Evolutionary conservation across 2,797 vertebrate genomes (phyloP).

Genomic region (Fratercula arctica): DNA sequence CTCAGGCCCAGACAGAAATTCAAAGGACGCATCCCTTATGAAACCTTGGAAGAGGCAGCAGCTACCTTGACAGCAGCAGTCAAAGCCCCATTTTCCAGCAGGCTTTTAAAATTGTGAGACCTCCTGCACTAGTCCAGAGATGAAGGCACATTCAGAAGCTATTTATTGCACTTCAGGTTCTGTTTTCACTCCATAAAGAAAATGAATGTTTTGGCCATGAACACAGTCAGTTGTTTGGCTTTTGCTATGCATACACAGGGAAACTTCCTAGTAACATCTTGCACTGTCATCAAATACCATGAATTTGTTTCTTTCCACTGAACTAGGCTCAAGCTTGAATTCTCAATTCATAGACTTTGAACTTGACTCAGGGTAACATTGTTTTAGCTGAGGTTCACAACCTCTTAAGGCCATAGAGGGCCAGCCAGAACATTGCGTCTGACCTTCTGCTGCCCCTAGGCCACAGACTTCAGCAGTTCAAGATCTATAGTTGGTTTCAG

Average conservation of each 20-base stretch:
- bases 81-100: neutral
- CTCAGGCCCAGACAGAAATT: neutral
- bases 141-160: conserved; percentile 16
- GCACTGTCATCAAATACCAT: conserved; percentile 64
- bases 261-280: conserved; percentile 43
- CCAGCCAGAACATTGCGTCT: conserved; percentile 14
- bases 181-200: conserved; percentile 46
- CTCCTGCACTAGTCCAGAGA: neutral
- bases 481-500: neutral
- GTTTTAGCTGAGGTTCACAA: conserved; percentile 48
- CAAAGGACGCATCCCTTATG: neutral
- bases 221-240: conserved; percentile 26
- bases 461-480: neutral
- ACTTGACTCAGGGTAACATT: conserved; percentile 52
- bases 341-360: conserved; percentile 33
- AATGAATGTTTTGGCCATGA: conserved; percentile 27
- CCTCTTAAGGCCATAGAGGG: conserved; percentile 6
- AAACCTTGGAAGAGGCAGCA: neutral
- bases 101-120: neutral
- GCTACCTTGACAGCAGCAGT: neutral
- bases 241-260: neutral
- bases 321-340: conserved; percentile 21
- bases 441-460: neutral
- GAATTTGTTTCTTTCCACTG: conserved; percentile 37
- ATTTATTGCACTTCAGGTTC: conserved; percentile 7